Evolutionary conservation across 2,888 invertebrate species (phyloP), one percentile per base, ranked within the genome.

Genomic region (Dynastes maya): DNA sequence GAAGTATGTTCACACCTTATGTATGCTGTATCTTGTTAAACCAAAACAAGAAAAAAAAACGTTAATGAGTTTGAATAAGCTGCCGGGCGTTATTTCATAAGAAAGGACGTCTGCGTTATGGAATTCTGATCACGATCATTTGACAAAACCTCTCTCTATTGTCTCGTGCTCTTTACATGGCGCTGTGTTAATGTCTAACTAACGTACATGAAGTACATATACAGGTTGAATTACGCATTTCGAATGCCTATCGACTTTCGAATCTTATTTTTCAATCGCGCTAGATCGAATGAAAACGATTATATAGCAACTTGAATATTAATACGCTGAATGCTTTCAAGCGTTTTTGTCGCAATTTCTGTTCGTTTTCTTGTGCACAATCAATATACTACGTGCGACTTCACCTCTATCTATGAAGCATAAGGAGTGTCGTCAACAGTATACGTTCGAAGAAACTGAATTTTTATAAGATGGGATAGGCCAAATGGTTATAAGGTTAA

Each of bases 101-200:
- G 29, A 63, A 63, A 63, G 63, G 63, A 29, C 63, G 63, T 32
- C 29, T 63, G n/a, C 27, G n/a, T 13, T 2, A 29, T 29, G 29
- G 63, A 63, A 63, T 63, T 63, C 63, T 5, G 63, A 63, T 63
- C 63, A 63, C 63, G 63, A 63, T 63, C 29, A 32, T 27, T 29
- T 29, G 63, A 63, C 32, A 63, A 29, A 32, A 63, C 63, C 45
- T 45, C 45, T 45, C 45, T 45, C 45, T 45, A 45, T 45, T 45
- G 45, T 45, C 45, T 45, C 11, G 45, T 45, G 45, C 32, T 63
- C 63, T 63, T 5, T 63, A 63, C 63, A 63, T 63, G 63, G 63
- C 29, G 32, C 63, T 32, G 29, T 2, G 32, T 63, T 32, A 29
- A 32, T 63, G 63, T 63, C 29, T 45, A 13, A 29, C 6, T 16